Percentiles rank a stretch among this genome's conserved stretches.
phyloP scores from a whole-genome alignment of 1,140 invertebrate species.

The Bactericera cockerelli region DNA sequence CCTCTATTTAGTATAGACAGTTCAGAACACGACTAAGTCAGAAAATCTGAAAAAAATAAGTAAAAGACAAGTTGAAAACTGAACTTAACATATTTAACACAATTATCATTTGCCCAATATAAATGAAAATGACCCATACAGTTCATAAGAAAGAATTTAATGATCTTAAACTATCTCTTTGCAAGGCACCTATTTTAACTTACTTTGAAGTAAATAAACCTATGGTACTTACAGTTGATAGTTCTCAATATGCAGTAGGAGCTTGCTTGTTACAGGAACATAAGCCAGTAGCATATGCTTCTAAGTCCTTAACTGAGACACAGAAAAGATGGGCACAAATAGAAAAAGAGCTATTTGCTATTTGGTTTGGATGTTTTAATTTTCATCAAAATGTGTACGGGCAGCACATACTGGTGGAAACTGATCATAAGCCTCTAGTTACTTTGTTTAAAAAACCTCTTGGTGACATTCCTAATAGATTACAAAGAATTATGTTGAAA shows the following conservation, averaged over 20 bases:
- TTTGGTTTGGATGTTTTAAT: slow-evolving; percentile 26
- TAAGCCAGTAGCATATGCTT: slow-evolving; percentile 26
- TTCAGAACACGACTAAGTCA: too few species aligned
- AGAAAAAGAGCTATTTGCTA: slow-evolving; percentile 32
- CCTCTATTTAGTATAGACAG: too few species aligned
- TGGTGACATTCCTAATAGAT: slow-evolving; percentile 25
- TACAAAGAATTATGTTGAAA: slow-evolving; percentile 29
- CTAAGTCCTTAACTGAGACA: slow-evolving; percentile 23
- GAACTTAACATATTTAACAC: too few species aligned
- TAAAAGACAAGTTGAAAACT: too few species aligned
- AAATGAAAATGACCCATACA: too few species aligned
- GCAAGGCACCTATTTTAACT: slow-evolving; percentile 21
- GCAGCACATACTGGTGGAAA: slow-evolving; percentile 26
- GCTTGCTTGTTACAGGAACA: slow-evolving; percentile 24
- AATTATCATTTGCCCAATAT: too few species aligned
- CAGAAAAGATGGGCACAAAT: slow-evolving; percentile 29
- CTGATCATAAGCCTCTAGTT: slow-evolving; percentile 32
- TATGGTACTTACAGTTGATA: slow-evolving; percentile 23
- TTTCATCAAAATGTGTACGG: slow-evolving; percentile 28
- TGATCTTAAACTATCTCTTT: slow-evolving; percentile 22
- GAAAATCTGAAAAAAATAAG: too few species aligned
- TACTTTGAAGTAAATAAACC: slow-evolving; percentile 21
- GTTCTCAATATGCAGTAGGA: slow-evolving; percentile 25
- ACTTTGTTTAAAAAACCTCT: slow-evolving; percentile 31
- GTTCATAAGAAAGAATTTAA: slow-evolving; percentile 21